A percentile compares a stretch with the other conserved stretches of the same genome.
Evolutionary conservation across 2,888 invertebrate genomes (phyloP).

Genomic region (Agriopis aurantiaria): DNA sequence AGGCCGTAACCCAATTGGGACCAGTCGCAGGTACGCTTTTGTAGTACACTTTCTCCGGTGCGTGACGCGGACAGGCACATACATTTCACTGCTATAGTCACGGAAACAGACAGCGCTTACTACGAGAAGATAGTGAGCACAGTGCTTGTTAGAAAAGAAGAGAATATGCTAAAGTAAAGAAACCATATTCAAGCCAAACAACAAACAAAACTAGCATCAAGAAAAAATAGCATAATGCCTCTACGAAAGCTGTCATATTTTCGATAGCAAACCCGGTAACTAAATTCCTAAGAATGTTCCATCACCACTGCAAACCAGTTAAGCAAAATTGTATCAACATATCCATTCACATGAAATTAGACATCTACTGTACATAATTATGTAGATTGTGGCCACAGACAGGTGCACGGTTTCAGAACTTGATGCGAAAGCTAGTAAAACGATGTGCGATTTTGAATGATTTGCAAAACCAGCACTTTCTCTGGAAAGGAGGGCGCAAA

Average conservation of each 20-base stretch:
- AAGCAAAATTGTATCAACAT: conserved; percentile 18
- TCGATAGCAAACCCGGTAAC: not conserved
- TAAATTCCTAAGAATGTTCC: not conserved
- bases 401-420: conserved; percentile 48
- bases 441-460: conserved; percentile 56
- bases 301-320: conserved; percentile 13
- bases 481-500: conserved; percentile 56
- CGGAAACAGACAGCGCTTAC: conserved; percentile 39
- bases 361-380: conserved; percentile 22
- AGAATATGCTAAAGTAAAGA: conserved; percentile 24
- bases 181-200: not conserved
- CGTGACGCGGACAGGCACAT: conserved; percentile 72
- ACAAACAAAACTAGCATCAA: not conserved
- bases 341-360: conserved; percentile 16
- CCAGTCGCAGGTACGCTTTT: conserved; percentile 78
- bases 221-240: not conserved
- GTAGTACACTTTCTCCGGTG: conserved; percentile 84
- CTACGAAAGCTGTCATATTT: not conserved
- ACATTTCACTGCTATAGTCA: conserved; percentile 71
- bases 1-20: conserved; percentile 83
- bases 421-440: conserved; percentile 57
- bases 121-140: conserved; percentile 37
- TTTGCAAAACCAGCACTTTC: conserved; percentile 65
- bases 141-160: not conserved
- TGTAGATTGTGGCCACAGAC: conserved; percentile 40